Percentiles rank a stretch among this genome's conserved stretches.
phyloP scores from a whole-genome alignment of 2,113 vertebrate species.

The Oryzias woworae region DNA sequence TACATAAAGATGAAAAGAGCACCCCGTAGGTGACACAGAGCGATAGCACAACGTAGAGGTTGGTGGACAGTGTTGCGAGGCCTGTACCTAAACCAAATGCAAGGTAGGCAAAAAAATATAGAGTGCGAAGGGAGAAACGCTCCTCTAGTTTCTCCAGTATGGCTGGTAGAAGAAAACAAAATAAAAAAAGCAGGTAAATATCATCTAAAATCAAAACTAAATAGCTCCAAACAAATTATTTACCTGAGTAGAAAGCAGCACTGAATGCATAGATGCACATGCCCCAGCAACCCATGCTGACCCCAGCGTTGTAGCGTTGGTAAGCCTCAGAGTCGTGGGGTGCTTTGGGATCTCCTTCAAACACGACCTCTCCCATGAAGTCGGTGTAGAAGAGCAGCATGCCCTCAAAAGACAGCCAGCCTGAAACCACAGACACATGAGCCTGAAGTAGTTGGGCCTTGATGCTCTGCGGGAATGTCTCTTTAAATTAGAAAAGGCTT shows the following conservation, averaged over 20 bases:
- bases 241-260: conserved; percentile 96
- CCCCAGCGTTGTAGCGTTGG: conserved; percentile 90
- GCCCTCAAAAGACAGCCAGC: conserved; percentile 96
- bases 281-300: conserved; percentile 98
- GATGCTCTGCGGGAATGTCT: neutral
- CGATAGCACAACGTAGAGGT: conserved; percentile 90
- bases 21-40: conserved; percentile 93
- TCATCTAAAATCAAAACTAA: too few species aligned
- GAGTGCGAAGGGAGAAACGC: conserved; percentile 86
- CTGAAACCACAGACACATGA: conserved; percentile 58
- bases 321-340: conserved; percentile 89
- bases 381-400: conserved; percentile 98
- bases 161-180: conserved; percentile 72
- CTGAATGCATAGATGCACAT: conserved; percentile 99
- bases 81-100: conserved; percentile 93
- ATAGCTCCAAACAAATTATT: neutral
- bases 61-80: conserved; percentile 90
- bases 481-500: neutral
- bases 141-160: conserved; percentile 94
- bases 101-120: conserved; percentile 96
- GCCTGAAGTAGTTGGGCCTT: too few species aligned
- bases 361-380: conserved; percentile 98
- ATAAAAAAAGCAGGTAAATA: neutral
- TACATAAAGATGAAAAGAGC: conserved; percentile 95
- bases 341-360: conserved; percentile 91